Base-by-base conservation (phyloP, 2,797 vertebrate species). In the Knipowitschia caucasica region DNA sequence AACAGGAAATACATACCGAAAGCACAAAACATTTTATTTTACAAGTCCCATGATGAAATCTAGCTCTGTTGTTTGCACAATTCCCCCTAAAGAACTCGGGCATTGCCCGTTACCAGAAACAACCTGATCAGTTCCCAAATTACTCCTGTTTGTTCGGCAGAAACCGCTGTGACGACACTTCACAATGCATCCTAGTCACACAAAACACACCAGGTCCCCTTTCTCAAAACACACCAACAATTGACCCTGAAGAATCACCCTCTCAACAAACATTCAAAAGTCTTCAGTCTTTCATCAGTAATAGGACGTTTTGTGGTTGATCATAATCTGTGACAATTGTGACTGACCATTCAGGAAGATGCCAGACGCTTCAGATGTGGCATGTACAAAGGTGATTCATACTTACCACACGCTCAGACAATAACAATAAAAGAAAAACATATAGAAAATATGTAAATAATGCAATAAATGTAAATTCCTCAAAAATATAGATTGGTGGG, bases 61-160 rank as follows among this genome's bases (percentile, higher is more conserved):
- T 14, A 59, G 80, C 43, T 64, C 63, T 56, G 30, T 18, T 63
- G 47, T 56, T 27, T 47, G 50, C 50, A n/a, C 59, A 62, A 69
- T 75, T 69, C 60, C 56, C 14, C 54, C 50, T 50, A 52, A 33
- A 66, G 31, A 54, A 56, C 24, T 35, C 30, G 44, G 27, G 38
- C 46, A 43, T 73, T 78, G 85, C 78, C 44, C 85, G 80, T 78
- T 65, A 66, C 54, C 68, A 76, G 67, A 80, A 84, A 88, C 84
- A 90, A 33, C 83, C 85, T 81, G 84, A 89, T 87, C 90, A 88
- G 86, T 76, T 67, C 70, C 79, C n/a, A n/a, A 90, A 89, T 91
- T 90, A 89, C 80, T 63, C 33, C 34, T 21, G 45, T 67, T 70
- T 65, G 70, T 61, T 75, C 51, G 60, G 49, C 36, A 61, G 58